Percentiles rank a stretch among this genome's conserved stretches.
Evolutionary conservation across 2,797 vertebrate species (phyloP).

Genomic region (Arnoldichthys spilopterus): DNA sequence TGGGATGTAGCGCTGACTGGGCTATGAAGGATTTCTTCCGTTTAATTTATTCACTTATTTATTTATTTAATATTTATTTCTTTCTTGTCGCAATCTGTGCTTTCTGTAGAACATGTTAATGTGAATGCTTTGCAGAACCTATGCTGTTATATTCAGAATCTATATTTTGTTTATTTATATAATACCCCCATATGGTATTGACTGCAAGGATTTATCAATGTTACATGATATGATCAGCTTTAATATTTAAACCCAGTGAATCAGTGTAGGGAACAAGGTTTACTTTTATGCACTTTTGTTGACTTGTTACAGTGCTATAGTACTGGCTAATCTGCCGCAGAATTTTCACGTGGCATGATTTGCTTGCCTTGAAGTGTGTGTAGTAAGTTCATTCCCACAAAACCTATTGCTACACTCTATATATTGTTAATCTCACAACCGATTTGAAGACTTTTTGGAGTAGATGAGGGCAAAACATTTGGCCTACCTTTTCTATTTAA

Average conservation of each 20-base stretch:
- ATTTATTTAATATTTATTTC: constrained; percentile 43
- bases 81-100: constrained; percentile 24
- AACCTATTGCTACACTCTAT: background rate
- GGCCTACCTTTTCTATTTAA: no score
- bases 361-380: background rate
- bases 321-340: background rate
- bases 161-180: constrained; percentile 32
- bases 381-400: background rate
- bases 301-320: constrained; percentile 1
- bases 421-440: background rate
- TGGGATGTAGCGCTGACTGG: constrained; percentile 9
- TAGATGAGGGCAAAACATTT: no score
- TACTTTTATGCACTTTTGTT: constrained; percentile 36
- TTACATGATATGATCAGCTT: constrained; percentile 7
- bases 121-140: constrained; percentile 45
- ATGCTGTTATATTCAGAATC: constrained; percentile 29
- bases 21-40: constrained; percentile 21
- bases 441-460: background rate
- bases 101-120: constrained; percentile 53
- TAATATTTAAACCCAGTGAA: constrained; percentile 6
- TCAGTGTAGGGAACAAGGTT: background rate
- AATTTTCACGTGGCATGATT: background rate
- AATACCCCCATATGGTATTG: constrained; percentile 24
- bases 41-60: constrained; percentile 53
- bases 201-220: constrained; percentile 10